Base-by-base conservation (phyloP, 2,113 vertebrate species). In the Corythoichthys intestinalis region DNA sequence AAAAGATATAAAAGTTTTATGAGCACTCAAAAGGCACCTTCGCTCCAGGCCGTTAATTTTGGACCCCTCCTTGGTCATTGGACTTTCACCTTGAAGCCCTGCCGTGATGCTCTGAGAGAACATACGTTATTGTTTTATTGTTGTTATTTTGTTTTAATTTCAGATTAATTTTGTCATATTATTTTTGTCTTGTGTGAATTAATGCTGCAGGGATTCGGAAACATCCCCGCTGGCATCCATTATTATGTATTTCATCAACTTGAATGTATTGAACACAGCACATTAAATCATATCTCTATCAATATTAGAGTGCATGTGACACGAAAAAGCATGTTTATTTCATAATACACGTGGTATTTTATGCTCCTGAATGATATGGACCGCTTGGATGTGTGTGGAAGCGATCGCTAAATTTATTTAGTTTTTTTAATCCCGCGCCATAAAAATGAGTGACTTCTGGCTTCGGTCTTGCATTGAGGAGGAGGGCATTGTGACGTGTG, bases 101-200 rank as follows among this genome's bases (percentile, higher is more conserved):
- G 11, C 60, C 14, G 61, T 2, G 61, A 1, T 63, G 41, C 41
- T 48, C 2, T 20, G 41, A n/a, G 60, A 63, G 60, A 47, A 63
- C 20, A 47, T 63, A 34, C 39, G 3, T 63, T 63, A 63, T 63
- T 63, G 12, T 63, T 63, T 63, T 63, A 63, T 63, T 63, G 61
- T 47, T 63, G 41, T 62, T 63, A 63, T 63, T 63, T 63, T 28
- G 13, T 37, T 58, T 58, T 58, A 58, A 58, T 58, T 61, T n/a
- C 39, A 44, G 14, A 14, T 11, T 41, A 44, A 41, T 41, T n/a
- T 38, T 34, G 4, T 37, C 56, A 37, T 37, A 58, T 58, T 4
- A 11, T 12, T 44, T 61, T n/a, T 20, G 39, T 5, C n/a, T 11
- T 28, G 6, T n/a, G 15, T 63, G 60, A 63, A 63, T 46, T 20